Evolutionary conservation across 2,888 invertebrate species (phyloP).

Genomic region (Carterocephalus palaemon): DNA sequence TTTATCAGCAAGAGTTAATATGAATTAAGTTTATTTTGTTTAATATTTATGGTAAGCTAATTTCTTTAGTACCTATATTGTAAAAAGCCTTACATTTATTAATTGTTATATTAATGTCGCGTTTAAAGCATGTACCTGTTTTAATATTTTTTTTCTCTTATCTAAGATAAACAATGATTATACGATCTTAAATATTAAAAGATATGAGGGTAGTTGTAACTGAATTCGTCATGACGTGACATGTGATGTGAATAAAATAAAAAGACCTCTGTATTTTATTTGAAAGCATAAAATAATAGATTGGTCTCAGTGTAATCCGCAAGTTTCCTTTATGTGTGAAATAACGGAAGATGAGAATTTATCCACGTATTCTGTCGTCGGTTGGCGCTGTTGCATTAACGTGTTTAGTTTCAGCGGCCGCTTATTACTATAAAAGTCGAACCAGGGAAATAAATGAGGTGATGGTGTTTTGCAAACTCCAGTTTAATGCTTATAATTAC

Average conservation of each 20-base stretch:
- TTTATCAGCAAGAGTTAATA: too few relatives aligned
- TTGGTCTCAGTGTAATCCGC: constrained; percentile 42
- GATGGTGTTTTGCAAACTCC: constrained; percentile 73
- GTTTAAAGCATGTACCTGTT: too few relatives aligned
- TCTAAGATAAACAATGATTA: too few relatives aligned
- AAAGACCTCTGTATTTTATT: constrained; percentile 58
- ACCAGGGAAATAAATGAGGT: constrained; percentile 65
- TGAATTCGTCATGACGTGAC: constrained; percentile 36
- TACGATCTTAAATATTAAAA: too few relatives aligned
- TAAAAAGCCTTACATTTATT: too few relatives aligned
- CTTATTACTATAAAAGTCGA: constrained; percentile 63
- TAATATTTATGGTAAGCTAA: too few relatives aligned
- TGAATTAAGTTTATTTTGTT: too few relatives aligned
- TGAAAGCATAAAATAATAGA: constrained; percentile 54
- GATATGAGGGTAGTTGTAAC: constrained; percentile 49
- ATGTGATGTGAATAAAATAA: constrained; percentile 31
- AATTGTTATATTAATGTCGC: too few relatives aligned
- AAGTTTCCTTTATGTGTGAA: constrained; percentile 55
- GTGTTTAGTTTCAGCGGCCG: constrained; percentile 66
- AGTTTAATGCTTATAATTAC: constrained; percentile 65
- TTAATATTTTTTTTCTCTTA: too few relatives aligned
- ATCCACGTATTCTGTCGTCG: constrained; percentile 59
- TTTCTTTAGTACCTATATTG: too few relatives aligned
- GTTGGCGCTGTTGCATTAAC: constrained; percentile 63
- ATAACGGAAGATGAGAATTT: constrained; percentile 66